Base-by-base conservation (phyloP, 2,888 invertebrate species). In the Gonocerus acuteangulatus region DNA sequence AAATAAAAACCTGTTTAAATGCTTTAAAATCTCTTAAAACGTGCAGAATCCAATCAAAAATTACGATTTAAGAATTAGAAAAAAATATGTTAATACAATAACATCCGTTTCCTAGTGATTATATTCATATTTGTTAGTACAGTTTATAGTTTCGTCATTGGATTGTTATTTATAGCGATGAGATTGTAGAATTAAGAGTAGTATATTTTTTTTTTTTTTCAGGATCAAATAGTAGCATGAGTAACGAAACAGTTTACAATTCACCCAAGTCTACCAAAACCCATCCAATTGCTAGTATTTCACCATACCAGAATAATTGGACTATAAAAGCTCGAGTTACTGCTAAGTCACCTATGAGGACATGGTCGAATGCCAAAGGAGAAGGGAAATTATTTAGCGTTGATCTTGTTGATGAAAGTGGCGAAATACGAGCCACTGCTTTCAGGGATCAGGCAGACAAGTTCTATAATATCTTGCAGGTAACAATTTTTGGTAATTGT, bases 251-350 rank as follows among this genome's bases (percentile, higher is more conserved):
- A 2, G 54, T 60, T 15, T 58, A 60, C 32, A 66, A 64, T 51
- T 60, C 66, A 1, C 66, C 66, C 1, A 49, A 58, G 22, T 49
- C 58, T 21, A 54, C 62, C 2, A 48, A 45, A 48, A 81, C 83
- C 21, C 82, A 85, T 74, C 88, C 93, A 0, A 95, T 96, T 69
- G 78, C 82, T 15, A 87, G 87, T 68, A 79, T 96, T 11, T 95
- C 90, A 68, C 95, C 95, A 1, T 96, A 95, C 74, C 93, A 94
- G 72, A 95, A 93, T 74, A 90, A 86, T 70, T 96, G 95, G 95
- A 86, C 90, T 1, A 89, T 97, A 62, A 89, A 89, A 72, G 96
- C 86, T 1, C 81, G 95, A 54, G 89, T 96, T 0, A 87, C 86
- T 62, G 83, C 81, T 68, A 97, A 97, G 73, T 80, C 86, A 0